Evolutionary conservation across 2,113 vertebrate genomes (phyloP).

Genomic region (Atractosteus spatula): DNA sequence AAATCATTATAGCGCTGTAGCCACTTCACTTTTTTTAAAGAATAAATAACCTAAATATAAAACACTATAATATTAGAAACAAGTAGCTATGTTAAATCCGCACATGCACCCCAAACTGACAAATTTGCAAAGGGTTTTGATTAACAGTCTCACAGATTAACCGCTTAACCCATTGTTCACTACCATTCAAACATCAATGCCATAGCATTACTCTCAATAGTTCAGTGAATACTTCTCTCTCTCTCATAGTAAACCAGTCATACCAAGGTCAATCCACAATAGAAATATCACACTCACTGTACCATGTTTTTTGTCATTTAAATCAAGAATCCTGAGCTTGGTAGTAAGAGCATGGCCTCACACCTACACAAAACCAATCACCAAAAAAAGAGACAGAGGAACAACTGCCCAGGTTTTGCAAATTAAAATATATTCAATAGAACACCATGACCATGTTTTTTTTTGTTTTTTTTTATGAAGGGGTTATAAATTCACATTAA

Average conservation of each 20-base stretch:
- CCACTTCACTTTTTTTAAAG: conserved; percentile 74
- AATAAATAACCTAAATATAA: conserved; percentile 89
- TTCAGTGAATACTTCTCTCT: background rate
- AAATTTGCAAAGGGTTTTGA: conserved; percentile 30
- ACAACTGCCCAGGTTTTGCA: conserved; percentile 60
- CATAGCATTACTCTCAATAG: background rate
- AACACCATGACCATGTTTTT: conserved; percentile 67
- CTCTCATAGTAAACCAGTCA: conserved; percentile 16
- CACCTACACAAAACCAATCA: conserved; percentile 61
- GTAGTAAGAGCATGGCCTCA: conserved; percentile 78
- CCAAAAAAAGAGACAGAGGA: conserved; percentile 15
- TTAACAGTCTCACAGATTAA: conserved; percentile 6
- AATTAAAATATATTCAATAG: conserved; percentile 67
- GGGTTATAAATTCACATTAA: conserved; percentile 85
- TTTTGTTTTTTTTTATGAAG: conserved; percentile 57
- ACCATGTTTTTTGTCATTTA: conserved; percentile 68
- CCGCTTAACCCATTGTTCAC: conserved; percentile 8
- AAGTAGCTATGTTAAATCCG: conserved; percentile 69
- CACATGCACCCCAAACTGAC: conserved; percentile 77
- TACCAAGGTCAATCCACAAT: conserved; percentile 13
- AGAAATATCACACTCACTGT: conserved; percentile 58
- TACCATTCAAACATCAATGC: conserved; percentile 37
- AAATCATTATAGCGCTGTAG: conserved; percentile 81
- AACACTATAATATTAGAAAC: conserved; percentile 84
- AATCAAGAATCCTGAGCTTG: conserved; percentile 79